Evolutionary conservation across 2,797 vertebrate genomes (phyloP).

Genomic region (Eidolon dupreanum): DNA sequence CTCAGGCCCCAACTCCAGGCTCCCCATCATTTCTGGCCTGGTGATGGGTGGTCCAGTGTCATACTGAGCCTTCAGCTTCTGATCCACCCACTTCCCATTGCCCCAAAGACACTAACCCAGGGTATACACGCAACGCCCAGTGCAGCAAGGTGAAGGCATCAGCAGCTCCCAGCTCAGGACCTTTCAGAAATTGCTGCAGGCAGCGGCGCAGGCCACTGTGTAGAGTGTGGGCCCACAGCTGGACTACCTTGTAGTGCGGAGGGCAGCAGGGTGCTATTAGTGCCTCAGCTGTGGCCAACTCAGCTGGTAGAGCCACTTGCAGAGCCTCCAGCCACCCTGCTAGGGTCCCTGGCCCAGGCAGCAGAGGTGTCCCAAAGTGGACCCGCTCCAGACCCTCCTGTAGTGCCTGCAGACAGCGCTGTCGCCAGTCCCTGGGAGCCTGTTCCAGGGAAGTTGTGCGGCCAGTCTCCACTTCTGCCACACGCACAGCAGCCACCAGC

Average conservation of each 20-base stretch:
- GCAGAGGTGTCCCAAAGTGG: conserved; percentile 68
- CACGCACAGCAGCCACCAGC: conserved; percentile 94
- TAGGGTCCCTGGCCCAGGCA: conserved; percentile 83
- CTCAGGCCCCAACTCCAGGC: conserved; percentile 91
- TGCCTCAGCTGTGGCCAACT: conserved; percentile 92
- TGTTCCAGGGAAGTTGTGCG: conserved; percentile 89
- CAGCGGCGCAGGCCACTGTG: conserved; percentile 90
- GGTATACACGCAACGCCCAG: conserved; percentile 93
- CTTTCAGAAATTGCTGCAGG: conserved; percentile 91
- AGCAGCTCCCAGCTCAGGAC: conserved; percentile 92
- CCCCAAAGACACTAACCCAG: conserved; percentile 88
- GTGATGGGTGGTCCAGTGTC: neutral
- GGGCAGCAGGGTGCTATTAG: conserved; percentile 95
- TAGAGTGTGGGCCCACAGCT: conserved; percentile 89
- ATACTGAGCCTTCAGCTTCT: neutral
- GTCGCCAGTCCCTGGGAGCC: conserved; percentile 93
- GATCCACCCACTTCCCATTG: neutral
- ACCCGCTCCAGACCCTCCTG: conserved; percentile 87
- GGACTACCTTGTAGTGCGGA: conserved; percentile 90
- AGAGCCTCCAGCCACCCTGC: conserved; percentile 91
- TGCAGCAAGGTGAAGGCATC: conserved; percentile 94
- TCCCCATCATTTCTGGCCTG: conserved; percentile 96
- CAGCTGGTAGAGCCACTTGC: conserved; percentile 90
- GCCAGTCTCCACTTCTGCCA: conserved; percentile 94
- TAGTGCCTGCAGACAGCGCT: conserved; percentile 91